Evolutionary conservation across 2,797 vertebrate genomes (phyloP).

Genomic region (Phalanger gymnotis): DNA sequence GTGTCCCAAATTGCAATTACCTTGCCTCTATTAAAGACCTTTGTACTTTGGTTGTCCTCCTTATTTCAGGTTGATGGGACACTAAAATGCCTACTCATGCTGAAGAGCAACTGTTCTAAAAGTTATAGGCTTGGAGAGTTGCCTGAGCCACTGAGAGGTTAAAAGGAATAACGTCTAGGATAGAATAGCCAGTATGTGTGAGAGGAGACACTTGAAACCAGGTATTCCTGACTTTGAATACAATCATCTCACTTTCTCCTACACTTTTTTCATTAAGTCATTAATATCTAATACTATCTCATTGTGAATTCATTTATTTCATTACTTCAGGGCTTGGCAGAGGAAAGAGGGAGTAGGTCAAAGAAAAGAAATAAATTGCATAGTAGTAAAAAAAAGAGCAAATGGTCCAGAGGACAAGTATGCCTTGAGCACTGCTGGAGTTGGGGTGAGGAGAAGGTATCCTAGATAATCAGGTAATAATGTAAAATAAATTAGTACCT

Average conservation of each 20-base stretch:
- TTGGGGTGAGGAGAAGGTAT: background rate
- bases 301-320: background rate
- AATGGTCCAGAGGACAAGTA: background rate
- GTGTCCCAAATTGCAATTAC: no score
- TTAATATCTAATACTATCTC: background rate
- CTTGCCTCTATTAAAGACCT: no score
- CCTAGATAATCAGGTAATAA: background rate
- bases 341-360: background rate
- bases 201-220: no score
- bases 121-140: background rate
- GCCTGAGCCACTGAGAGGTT: background rate
- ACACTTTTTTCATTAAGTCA: background rate
- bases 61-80: no score
- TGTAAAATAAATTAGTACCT: background rate
- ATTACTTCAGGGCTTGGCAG: background rate
- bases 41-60: no score
- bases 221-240: background rate
- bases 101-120: background rate
- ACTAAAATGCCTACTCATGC: background rate
- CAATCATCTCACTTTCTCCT: background rate
- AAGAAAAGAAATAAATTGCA: background rate
- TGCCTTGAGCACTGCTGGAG: background rate
- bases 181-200: background rate
- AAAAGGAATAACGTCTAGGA: background rate
- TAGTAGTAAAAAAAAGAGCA: background rate